These are phyloP conservation scores for Parascotia fuliginaria DNA, from an alignment of 2,888 invertebrate species.

Conservation along the genomic window DNA sequence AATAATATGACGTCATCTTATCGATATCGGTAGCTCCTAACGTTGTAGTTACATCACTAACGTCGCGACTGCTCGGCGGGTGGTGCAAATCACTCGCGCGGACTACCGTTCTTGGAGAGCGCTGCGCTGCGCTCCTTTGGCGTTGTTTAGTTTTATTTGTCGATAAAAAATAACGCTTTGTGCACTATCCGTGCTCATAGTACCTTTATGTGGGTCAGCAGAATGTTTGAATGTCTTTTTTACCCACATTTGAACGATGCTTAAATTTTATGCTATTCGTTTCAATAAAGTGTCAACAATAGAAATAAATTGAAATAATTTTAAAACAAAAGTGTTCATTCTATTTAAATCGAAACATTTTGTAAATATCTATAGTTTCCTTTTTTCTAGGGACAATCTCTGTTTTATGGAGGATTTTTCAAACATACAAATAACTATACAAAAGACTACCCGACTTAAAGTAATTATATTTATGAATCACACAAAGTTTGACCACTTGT, in stretches of 20 bases:
- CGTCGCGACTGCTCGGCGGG: constrained; percentile 79
- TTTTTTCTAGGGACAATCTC: too few species aligned
- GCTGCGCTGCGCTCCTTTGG: constrained; percentile 63
- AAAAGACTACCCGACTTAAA: too few species aligned
- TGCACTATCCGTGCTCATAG: constrained; percentile 20
- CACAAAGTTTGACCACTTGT: too few species aligned
- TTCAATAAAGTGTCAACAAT: background rate
- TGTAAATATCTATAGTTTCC: too few species aligned
- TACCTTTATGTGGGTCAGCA: constrained; percentile 8
- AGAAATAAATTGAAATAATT: background rate
- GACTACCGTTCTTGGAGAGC: constrained; percentile 81
- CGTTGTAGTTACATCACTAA: constrained; percentile 57
- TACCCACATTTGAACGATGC: background rate
- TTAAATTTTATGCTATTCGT: background rate
- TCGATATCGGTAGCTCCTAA: constrained; percentile 56
- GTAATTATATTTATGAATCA: too few species aligned
- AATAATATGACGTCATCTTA: constrained; percentile 17
- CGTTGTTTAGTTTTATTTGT: constrained; percentile 64
- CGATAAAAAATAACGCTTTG: constrained; percentile 59
- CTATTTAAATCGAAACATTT: too few species aligned
- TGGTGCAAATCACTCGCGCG: constrained; percentile 85
- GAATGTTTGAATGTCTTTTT: constrained; percentile 2
- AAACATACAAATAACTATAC: too few species aligned
- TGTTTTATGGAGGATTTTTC: too few species aligned
- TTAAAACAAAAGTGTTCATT: background rate